phyloP scores from a whole-genome alignment of 2,113 vertebrate genomes.

The Phylloscopus trochiloides region DNA sequence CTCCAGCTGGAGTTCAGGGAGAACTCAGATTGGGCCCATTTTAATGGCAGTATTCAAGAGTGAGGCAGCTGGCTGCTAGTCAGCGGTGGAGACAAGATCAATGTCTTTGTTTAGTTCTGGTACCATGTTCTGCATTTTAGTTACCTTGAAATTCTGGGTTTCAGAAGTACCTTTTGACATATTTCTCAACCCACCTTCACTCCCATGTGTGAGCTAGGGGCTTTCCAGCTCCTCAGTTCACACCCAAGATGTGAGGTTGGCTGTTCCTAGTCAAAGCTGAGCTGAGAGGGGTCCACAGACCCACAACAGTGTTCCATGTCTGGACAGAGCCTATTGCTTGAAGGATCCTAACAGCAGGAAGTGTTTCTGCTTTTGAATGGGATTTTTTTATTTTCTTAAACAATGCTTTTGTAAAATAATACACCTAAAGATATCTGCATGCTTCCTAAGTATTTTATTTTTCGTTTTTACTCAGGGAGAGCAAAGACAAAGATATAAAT shows the following conservation, averaged over 20 bases:
- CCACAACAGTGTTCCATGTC: accelerated
- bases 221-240: not conserved
- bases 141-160: not conserved
- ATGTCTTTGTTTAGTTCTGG: not conserved
- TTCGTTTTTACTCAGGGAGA: not conserved
- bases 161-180: not conserved
- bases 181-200: not conserved
- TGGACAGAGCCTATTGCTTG: not conserved
- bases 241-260: not conserved
- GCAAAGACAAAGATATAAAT: not conserved
- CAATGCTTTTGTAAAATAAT: not conserved
- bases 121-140: not conserved
- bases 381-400: not conserved
- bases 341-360: not conserved
- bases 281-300: not conserved
- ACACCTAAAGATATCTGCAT: not conserved
- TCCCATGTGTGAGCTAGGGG: not conserved
- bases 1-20: not conserved
- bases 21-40: not conserved
- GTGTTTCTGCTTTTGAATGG: not conserved
- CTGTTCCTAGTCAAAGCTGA: not conserved
- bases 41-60: not conserved
- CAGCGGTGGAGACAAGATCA: not conserved
- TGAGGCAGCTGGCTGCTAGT: not conserved
- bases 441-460: not conserved